A percentile compares a stretch with the other conserved stretches of the same genome.
Evolutionary conservation across 2,888 invertebrate genomes (phyloP).

Genomic region (Bhutanitis thaidina): DNA sequence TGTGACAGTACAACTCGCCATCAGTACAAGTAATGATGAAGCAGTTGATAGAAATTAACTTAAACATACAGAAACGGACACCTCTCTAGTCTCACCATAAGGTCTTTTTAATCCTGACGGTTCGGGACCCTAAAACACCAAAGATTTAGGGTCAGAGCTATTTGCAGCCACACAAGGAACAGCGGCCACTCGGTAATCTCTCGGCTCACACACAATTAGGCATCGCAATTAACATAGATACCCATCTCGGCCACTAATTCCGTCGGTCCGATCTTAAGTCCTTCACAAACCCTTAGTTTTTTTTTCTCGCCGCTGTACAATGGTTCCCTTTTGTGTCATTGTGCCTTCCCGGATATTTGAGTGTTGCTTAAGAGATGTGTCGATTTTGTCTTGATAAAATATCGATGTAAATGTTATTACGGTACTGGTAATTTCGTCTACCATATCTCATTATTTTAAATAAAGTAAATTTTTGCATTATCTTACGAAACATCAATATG

Average conservation of each 20-base stretch:
- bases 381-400: constrained; percentile 24
- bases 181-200: constrained; percentile 3
- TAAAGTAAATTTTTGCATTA: no score
- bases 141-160: neutral
- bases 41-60: no score
- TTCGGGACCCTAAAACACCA: neutral
- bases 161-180: neutral
- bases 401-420: neutral
- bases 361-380: constrained; percentile 27
- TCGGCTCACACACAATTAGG: constrained; percentile 28
- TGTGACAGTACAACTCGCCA: no score
- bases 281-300: constrained; percentile 30
- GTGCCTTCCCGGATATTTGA: constrained; percentile 32
- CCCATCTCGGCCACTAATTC: constrained; percentile 27
- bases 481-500: no score
- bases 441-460: no score
- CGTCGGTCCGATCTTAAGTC: constrained; percentile 24
- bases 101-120: no score
- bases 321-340: constrained; percentile 34
- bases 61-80: no score
- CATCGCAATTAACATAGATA: constrained; percentile 32
- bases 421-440: no score
- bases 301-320: constrained; percentile 33
- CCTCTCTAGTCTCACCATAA: no score
- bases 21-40: no score